Evolutionary conservation across 2,113 vertebrate species (phyloP), one percentile per base, ranked within the genome.

Genomic region (Tauraco erythrolophus): DNA sequence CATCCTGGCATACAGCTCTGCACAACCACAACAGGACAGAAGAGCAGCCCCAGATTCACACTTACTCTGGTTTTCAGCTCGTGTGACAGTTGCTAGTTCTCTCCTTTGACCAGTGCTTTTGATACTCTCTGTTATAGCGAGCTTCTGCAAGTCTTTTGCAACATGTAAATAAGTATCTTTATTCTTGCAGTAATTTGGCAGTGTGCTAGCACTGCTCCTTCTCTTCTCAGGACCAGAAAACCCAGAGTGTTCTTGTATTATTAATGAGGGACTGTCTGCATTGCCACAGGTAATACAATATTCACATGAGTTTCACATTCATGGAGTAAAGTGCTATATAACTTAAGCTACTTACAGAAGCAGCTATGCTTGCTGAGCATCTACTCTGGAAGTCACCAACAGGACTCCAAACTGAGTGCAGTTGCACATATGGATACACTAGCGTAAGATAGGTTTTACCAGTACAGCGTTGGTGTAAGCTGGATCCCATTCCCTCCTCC

Each of bases 181-280:
- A 31, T 74, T 92, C 48, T 56, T 82, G 77, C 45, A 89, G 68
- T 78, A 82, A 93, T 90, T 75, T 92, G 53, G 70, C 78, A 10
- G 0, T 10, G 19, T 66, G 69, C n/a, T 79, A 35, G 48, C 1
- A 8, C 61, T 91, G 66, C 70, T 92, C 43, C 35, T 92, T 84
- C 84, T 87, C 53, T 82, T 58, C 53, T 79, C 48, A 75, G 56
- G 70, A 92, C 43, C 65, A 94, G 78, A 88, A 88, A 94, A 60
- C 39, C 22, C 57, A 61, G 43, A 57, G 45, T 41, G 66, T 61
- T 89, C 27, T 78, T 93, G 27, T 84, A 94, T 81, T 84, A 95
- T 91, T 94, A 91, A 95, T 81, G 72, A 88, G 86, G 64, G 50
- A 78, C 80, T 87, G 79, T 86, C 85, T 95, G 72, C 69, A 82